Evolutionary conservation across 2,888 invertebrate genomes (phyloP).

Genomic region (Cephus rjabovi): DNA sequence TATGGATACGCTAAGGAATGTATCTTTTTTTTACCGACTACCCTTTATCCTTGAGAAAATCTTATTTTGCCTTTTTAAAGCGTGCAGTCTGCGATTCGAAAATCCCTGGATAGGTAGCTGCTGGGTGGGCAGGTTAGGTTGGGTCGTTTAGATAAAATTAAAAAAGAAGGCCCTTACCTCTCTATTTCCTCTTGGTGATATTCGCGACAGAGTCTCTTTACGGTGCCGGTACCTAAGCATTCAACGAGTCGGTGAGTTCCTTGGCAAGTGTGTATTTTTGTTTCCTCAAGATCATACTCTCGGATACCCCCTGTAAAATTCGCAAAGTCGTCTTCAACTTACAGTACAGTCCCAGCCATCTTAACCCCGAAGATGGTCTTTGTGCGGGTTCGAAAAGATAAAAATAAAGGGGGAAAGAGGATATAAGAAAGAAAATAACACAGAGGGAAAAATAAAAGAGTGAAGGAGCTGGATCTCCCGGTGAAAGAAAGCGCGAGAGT

Average conservation of each 20-base stretch:
- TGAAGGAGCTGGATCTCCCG: neutral
- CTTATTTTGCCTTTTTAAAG: constrained; percentile 9
- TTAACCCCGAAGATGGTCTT: neutral
- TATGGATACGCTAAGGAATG: neutral
- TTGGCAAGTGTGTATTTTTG: neutral
- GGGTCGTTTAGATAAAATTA: neutral
- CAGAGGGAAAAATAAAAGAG: neutral
- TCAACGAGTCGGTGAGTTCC: neutral
- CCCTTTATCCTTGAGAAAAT: neutral
- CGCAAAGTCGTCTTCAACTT: neutral
- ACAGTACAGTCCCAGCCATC: neutral
- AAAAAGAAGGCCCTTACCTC: neutral
- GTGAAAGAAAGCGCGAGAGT: neutral
- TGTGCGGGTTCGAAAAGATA: neutral
- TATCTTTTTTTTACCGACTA: constrained; percentile 11
- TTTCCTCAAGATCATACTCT: neutral
- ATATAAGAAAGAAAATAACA: neutral
- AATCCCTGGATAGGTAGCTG: constrained; percentile 4
- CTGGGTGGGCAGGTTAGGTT: neutral
- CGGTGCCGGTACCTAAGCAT: neutral
- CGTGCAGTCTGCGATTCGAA: constrained; percentile 6
- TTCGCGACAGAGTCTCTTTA: neutral
- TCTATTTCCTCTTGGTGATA: neutral
- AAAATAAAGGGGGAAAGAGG: neutral
- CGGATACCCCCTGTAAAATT: neutral